Conservation (phyloP, 92 coral and sea anemone genomes). For the Epizoanthus scotinus region DNA sequence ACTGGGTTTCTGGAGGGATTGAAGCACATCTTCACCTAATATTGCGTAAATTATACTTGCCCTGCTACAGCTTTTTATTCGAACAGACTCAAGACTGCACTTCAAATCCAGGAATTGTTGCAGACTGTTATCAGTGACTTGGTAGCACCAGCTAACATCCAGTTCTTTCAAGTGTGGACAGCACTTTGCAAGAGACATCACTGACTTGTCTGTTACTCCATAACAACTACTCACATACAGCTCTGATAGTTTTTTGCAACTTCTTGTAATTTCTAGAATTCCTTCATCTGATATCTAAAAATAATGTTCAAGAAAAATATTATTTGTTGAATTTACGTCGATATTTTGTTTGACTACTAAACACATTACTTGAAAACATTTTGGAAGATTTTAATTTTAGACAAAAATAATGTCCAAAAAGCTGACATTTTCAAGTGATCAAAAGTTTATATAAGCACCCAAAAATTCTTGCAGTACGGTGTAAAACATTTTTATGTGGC, state of each 20-base stretch:
- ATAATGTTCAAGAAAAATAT: not conserved
- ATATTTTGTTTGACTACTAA: no score
- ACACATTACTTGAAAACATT: no score
- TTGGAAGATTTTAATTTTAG: no score
- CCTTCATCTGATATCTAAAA: conserved; percentile 78
- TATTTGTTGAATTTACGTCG: no score
- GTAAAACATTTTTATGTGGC: no score
- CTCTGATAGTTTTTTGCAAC: conserved; percentile 64
- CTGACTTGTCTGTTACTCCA: conserved; percentile 78
- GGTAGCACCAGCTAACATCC: conserved; percentile 79
- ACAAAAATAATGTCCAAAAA: no score
- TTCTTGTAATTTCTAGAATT: conserved; percentile 51
- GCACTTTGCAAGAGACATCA: conserved; percentile 47
- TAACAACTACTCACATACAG: conserved; percentile 82
- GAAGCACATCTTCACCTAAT: no score
- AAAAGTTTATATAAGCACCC: no score
- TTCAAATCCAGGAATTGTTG: conserved; percentile 43
- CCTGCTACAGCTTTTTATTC: conserved; percentile 66
- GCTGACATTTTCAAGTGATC: no score
- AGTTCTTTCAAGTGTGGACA: conserved; percentile 58
- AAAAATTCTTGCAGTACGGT: no score
- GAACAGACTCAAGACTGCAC: conserved; percentile 49
- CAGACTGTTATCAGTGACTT: conserved; percentile 70
- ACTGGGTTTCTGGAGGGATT: no score
- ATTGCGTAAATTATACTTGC: conserved; percentile 28